phyloP scores from a whole-genome alignment of 2,888 invertebrate species.

The Ophion ellenae region DNA sequence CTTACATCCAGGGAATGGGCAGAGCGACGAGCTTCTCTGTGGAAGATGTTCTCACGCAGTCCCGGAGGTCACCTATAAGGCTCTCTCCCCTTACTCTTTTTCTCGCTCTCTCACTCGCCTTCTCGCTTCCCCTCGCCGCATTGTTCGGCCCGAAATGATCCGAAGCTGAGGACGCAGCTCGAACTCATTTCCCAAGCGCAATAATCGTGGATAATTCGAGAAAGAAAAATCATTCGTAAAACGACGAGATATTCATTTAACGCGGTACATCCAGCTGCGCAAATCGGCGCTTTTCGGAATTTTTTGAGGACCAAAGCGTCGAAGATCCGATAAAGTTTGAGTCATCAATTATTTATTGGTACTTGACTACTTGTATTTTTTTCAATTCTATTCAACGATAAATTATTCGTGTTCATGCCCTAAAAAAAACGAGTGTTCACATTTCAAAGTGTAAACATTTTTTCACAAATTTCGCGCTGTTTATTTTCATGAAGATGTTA shows the following conservation, averaged over 20 bases:
- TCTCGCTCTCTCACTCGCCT: conserved; percentile 34
- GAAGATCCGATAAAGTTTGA: too few relatives aligned
- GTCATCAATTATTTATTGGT: too few relatives aligned
- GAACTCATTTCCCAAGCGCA: conserved; percentile 55
- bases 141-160: conserved; percentile 53
- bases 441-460: too few relatives aligned
- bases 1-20: conserved; percentile 53
- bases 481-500: too few relatives aligned
- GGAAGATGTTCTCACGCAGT: conserved; percentile 60
- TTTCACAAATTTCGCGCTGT: too few relatives aligned
- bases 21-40: conserved; percentile 52
- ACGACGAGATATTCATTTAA: neutral
- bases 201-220: conserved; percentile 3
- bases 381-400: too few relatives aligned
- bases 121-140: conserved; percentile 30
- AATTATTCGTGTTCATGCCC: too few relatives aligned
- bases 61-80: conserved; percentile 59
- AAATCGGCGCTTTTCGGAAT: neutral
- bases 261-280: neutral
- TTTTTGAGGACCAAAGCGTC: too few relatives aligned
- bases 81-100: conserved; percentile 32
- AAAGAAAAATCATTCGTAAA: neutral
- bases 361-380: too few relatives aligned
- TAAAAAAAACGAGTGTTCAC: too few relatives aligned
- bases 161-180: conserved; percentile 32